A percentile compares a stretch with the other conserved stretches of the same genome.
These are phyloP conservation scores for Azorinus chamasolen DNA, from an alignment of 2,888 invertebrate genomes.

Conservation along the genomic window DNA sequence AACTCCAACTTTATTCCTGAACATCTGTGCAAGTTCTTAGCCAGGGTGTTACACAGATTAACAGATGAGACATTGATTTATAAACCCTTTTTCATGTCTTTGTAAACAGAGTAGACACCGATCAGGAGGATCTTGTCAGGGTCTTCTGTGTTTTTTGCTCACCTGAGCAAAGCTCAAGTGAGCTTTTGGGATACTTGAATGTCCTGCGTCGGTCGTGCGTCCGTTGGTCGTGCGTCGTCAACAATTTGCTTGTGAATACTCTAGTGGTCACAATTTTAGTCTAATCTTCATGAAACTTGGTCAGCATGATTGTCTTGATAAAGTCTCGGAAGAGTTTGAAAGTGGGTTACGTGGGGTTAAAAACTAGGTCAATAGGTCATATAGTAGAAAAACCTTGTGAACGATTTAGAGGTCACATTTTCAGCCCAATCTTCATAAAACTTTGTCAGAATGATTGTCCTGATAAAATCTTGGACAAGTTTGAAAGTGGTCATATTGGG, in stretches of 20 bases:
- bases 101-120: too few relatives aligned
- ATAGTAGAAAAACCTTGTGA: constrained; percentile 5
- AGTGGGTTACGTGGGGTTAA: neutral
- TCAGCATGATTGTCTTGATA: neutral
- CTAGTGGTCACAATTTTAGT: neutral
- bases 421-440: neutral
- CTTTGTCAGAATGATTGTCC: neutral
- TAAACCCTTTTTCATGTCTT: too few relatives aligned
- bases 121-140: too few relatives aligned
- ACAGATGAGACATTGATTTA: too few relatives aligned
- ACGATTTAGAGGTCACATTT: neutral
- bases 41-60: too few relatives aligned
- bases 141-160: neutral
- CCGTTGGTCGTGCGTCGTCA: neutral
- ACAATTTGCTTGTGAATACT: constrained; percentile 3
- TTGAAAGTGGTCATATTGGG: neutral
- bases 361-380: constrained; percentile 4
- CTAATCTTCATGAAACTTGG: neutral
- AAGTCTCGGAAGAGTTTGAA: neutral
- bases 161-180: neutral
- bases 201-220: neutral
- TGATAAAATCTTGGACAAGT: neutral
- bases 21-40: too few relatives aligned
- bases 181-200: neutral
- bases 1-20: too few relatives aligned